These are phyloP conservation scores for Zosterops japonicus DNA, from an alignment of 2,113 vertebrate species.

Conservation along the genomic window DNA sequence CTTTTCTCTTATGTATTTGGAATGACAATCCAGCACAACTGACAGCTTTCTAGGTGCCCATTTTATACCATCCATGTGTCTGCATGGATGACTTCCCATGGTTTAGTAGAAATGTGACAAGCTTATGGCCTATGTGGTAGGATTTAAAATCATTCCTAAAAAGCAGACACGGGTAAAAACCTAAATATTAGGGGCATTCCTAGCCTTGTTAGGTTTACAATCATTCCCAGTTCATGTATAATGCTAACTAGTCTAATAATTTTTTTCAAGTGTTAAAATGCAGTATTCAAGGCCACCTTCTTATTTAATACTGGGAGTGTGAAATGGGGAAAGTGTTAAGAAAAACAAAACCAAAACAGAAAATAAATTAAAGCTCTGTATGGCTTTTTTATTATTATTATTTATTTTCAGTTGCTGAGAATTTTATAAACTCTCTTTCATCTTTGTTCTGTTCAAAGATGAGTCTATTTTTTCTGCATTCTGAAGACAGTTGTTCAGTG, in stretches of 20 bases:
- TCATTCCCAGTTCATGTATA: neutral
- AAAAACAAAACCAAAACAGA: neutral
- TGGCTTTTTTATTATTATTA: neutral
- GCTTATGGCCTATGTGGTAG: accelerated
- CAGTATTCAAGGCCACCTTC: neutral
- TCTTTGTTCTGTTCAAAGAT: neutral
- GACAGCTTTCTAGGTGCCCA: neutral
- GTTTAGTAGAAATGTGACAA: neutral
- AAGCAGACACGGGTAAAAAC: neutral
- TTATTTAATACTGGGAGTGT: neutral
- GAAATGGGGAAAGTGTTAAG: neutral
- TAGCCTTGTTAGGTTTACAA: neutral
- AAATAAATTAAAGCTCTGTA: neutral
- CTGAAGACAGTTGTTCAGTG: neutral
- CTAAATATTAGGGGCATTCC: neutral
- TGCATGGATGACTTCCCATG: neutral
- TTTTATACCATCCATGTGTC: neutral
- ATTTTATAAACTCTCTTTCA: neutral
- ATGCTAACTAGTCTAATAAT: neutral
- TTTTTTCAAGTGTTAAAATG: neutral
- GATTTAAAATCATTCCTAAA: neutral
- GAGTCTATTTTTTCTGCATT: neutral
- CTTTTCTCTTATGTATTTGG: neutral
- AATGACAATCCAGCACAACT: neutral
- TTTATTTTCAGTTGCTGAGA: neutral